Conservation (phyloP, 2,113 vertebrate genomes). For the Cyprinodon brontotheroides region DNA sequence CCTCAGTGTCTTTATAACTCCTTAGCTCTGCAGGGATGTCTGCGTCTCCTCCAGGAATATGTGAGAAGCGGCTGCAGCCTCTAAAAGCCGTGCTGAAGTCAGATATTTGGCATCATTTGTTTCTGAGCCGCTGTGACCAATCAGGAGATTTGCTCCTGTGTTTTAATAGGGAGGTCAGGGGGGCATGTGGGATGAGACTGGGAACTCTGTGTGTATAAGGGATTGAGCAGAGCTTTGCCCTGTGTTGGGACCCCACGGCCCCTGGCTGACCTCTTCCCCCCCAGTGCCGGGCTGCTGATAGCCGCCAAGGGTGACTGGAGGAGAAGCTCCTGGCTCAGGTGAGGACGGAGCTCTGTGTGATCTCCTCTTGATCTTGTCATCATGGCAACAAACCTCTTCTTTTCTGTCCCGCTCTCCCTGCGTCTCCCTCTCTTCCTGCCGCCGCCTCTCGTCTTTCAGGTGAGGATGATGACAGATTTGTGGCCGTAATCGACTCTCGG, state of each 20-base stretch:
- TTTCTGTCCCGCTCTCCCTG: constrained; percentile 35
- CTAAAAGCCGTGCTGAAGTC: constrained; percentile 61
- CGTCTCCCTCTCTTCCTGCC: constrained; percentile 40
- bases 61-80: constrained; percentile 17
- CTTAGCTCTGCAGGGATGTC: too few relatives aligned
- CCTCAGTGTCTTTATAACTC: too few relatives aligned
- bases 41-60: neutral
- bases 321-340: constrained; percentile 46
- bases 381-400: constrained; percentile 15
- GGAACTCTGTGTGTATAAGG: constrained; percentile 49
- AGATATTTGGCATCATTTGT: constrained; percentile 73
- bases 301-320: constrained; percentile 55
- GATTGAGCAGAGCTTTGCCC: constrained; percentile 65
- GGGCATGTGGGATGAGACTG: constrained; percentile 58
- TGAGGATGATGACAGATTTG: constrained; percentile 61
- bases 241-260: constrained; percentile 59
- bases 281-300: constrained; percentile 43
- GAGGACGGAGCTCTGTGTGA: constrained; percentile 47
- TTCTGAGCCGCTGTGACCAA: constrained; percentile 73
- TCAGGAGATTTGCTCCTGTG: constrained; percentile 75
- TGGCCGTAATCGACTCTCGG: constrained; percentile 33
- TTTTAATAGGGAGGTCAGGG: constrained; percentile 74
- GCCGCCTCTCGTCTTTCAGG: constrained; percentile 65
- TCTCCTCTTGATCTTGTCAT: constrained; percentile 34
- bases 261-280: constrained; percentile 56